Percentiles rank a stretch among this genome's conserved stretches.
Evolutionary conservation across 2,113 vertebrate genomes (phyloP).

Genomic region (Gavia stellata): DNA sequence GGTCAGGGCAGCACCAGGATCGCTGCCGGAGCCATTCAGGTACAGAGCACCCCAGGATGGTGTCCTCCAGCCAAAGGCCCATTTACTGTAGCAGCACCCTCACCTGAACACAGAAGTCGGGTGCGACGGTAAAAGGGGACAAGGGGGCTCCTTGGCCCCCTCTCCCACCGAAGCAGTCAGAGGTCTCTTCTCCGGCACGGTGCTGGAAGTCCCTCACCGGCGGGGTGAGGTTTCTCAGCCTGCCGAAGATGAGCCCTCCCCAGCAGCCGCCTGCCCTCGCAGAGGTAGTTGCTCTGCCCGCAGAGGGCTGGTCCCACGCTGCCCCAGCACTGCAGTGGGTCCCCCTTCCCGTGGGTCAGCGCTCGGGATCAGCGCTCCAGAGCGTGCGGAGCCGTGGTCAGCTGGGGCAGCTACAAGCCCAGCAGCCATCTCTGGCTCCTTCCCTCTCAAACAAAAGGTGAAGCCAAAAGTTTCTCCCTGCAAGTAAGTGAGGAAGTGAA

Average conservation of each 20-base stretch:
- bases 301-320: background rate
- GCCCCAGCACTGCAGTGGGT: background rate
- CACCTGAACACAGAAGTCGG: background rate
- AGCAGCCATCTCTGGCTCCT: background rate
- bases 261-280: rapidly evolving
- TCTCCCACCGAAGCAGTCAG: background rate
- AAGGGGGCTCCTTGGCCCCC: background rate
- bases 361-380: rapidly evolving
- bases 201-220: rapidly evolving
- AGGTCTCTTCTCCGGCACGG: background rate
- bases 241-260: rapidly evolving
- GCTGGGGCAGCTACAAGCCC: background rate
- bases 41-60: background rate
- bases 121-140: background rate
- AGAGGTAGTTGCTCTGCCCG: background rate
- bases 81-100: background rate
- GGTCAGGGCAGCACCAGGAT: background rate
- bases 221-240: background rate
- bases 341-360: rapidly evolving
- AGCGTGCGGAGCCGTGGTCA: rapidly evolving
- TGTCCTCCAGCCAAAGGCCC: background rate
- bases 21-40: background rate
- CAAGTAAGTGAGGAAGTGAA: background rate
- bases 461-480: background rate
- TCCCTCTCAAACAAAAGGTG: background rate